Base-by-base conservation (phyloP, 92 coral and sea anemone genomes). In the Palythoa caribaeorum region DNA sequence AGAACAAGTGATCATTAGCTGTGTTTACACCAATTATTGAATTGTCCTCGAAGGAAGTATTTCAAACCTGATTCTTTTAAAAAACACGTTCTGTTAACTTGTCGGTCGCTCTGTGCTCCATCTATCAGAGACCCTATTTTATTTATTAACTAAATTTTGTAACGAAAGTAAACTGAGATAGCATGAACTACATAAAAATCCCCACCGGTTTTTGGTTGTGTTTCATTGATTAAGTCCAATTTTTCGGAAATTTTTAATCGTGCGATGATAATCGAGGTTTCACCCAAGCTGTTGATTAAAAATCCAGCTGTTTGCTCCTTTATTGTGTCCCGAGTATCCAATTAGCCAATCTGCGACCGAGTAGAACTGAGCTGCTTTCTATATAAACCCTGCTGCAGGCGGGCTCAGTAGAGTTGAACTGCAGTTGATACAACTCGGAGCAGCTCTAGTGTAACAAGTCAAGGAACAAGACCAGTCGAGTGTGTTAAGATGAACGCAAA, bases 401-500 rank as follows among this genome's bases (percentile, higher is more conserved):
- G 0, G 71, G 71, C 9, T 16, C 35, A 19, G 7, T 65, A 15
- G 21, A 65, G 9, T 9, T 16, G 5, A 65, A 8, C 21, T 65
- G 71, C 71, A 21, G 21, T 21, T 65, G 39, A 68, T 21, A 68
- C 39, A 68, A 68, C 73, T 17, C 72, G 19, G 8, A 21, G 15
- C 8, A 68, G 11, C 44, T 68, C 10, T 3, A 19, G 3, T 59
- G 66, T 68, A 68, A 8, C 2, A 68, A 68, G 73, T 59, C 2
- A 2, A 68, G 9, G 6, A 20, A 5, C 73, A 6, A 68, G 73
- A n/a, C 11, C 10, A 68, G 21, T 21, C 39, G 12, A 68, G 5
- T 13, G 1, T 59, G 66, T 59, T 1, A 11, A 59, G 78, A 50
- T 77, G 83, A 77, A 77, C 38, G 53, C 83, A 44, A 53, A 53